These are phyloP conservation scores for Protaetia brevitarsis DNA, from an alignment of 1,140 invertebrate species.

Conservation along the genomic window DNA sequence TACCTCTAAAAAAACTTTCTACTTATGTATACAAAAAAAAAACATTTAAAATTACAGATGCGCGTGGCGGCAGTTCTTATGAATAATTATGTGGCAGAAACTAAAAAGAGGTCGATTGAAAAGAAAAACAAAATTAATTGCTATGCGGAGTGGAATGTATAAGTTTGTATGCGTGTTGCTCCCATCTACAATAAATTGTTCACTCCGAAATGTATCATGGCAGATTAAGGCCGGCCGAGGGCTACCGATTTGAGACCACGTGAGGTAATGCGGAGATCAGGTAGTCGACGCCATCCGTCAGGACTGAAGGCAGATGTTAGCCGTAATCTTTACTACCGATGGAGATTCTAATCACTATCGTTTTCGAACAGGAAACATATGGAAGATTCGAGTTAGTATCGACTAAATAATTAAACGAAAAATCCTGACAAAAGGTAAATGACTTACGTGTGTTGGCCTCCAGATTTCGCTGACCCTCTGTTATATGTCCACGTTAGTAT, in stretches of 20 bases:
- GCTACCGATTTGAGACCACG: background rate
- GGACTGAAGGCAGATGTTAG: background rate
- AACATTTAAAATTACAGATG: background rate
- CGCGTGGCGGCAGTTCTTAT: background rate
- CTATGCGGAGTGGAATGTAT: background rate
- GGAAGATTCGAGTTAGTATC: conserved; percentile 8
- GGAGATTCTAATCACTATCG: background rate
- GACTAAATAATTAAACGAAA: background rate
- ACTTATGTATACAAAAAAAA: conserved; percentile 15
- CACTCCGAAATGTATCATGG: background rate
- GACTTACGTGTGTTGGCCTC: background rate
- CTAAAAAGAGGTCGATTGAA: background rate
- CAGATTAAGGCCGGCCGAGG: background rate
- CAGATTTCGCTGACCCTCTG: background rate
- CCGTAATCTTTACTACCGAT: background rate
- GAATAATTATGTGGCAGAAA: background rate
- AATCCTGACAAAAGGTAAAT: background rate
- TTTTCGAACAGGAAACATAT: conserved; percentile 2
- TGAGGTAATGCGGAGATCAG: background rate
- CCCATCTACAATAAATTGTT: background rate
- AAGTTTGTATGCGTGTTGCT: too few relatives aligned
- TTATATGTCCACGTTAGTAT: background rate
- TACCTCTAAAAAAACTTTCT: too few relatives aligned
- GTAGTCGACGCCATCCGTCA: background rate
- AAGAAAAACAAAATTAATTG: background rate